Conservation (phyloP, 2,113 vertebrate species). For the Erythrocercus mccallii region DNA sequence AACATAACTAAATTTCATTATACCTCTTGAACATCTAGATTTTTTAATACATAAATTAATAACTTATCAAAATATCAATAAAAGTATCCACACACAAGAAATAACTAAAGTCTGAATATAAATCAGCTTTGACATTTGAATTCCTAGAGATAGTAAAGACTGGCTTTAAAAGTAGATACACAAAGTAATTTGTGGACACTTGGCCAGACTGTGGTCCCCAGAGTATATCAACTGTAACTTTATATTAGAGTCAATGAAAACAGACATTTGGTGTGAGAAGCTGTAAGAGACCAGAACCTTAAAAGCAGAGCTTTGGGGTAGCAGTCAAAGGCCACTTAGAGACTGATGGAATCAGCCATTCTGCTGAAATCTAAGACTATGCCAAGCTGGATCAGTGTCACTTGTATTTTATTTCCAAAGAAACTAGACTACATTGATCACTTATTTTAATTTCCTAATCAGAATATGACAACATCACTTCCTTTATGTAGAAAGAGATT, state of each 20-base stretch:
- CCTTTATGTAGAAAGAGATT: neutral
- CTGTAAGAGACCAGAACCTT: neutral
- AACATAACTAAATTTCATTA: neutral
- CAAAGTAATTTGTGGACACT: neutral
- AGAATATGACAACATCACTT: neutral
- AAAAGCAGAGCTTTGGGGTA: neutral
- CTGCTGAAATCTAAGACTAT: neutral
- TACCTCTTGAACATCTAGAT: neutral
- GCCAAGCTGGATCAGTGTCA: neutral
- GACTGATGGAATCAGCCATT: neutral
- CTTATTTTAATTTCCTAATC: neutral
- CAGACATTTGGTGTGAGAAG: neutral
- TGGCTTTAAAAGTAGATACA: neutral
- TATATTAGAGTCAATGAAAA: neutral
- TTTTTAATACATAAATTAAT: neutral
- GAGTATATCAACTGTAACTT: neutral
- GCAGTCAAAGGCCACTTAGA: neutral
- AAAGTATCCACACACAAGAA: neutral
- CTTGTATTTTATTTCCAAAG: neutral
- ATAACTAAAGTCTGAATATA: neutral
- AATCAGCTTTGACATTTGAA: neutral
- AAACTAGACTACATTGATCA: neutral
- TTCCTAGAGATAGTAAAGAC: neutral
- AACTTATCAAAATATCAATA: neutral
- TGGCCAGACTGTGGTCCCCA: neutral